These are phyloP conservation scores for Euplagia quadripunctaria DNA, from an alignment of 2,888 invertebrate genomes.

Conservation along the genomic window DNA sequence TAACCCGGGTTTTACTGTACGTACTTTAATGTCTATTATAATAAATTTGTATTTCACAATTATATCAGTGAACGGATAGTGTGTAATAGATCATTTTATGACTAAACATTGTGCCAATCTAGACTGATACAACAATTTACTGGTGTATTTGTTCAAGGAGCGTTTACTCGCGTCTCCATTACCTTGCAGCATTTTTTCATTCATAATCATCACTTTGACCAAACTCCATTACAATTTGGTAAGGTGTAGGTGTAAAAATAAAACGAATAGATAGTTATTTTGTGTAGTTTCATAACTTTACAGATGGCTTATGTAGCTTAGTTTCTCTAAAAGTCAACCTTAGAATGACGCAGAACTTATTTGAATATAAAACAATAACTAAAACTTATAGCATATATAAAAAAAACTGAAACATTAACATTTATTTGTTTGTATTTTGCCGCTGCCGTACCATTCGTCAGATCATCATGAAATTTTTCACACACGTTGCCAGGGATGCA, in stretches of 20 bases:
- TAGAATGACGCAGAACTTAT: too few relatives aligned
- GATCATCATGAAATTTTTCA: too few relatives aligned
- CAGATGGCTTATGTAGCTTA: too few relatives aligned
- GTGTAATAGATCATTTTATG: not conserved
- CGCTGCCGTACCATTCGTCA: too few relatives aligned
- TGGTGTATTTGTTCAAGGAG: not conserved
- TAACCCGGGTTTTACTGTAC: not conserved
- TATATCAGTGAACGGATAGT: too few relatives aligned
- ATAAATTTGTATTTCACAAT: slow-evolving; percentile 3
- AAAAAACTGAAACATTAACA: not conserved
- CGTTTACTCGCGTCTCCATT: too few relatives aligned
- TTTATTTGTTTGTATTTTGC: too few relatives aligned
- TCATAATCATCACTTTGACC: not conserved
- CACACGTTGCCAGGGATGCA: too few relatives aligned
- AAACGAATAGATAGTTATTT: too few relatives aligned
- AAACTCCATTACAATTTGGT: not conserved
- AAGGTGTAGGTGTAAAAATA: not conserved
- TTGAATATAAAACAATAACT: too few relatives aligned
- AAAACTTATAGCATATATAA: not conserved
- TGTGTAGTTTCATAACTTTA: too few relatives aligned
- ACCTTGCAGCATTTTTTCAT: too few relatives aligned
- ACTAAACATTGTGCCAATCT: not conserved
- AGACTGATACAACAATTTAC: not conserved
- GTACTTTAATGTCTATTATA: not conserved
- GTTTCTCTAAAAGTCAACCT: not conserved